These are phyloP conservation scores for Timandra comae DNA, from an alignment of 2,888 invertebrate genomes.

Conservation along the genomic window DNA sequence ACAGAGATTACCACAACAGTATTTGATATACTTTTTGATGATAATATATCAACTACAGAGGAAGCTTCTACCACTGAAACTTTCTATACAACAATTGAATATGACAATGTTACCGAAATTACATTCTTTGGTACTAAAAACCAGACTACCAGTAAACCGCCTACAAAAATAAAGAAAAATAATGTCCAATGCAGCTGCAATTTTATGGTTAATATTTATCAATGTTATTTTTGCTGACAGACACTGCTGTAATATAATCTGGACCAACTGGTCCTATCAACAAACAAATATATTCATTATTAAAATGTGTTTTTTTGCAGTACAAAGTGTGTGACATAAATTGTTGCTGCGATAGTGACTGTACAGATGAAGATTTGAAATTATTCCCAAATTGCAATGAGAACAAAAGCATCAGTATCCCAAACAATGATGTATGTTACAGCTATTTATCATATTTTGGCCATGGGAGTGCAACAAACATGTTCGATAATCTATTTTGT, in stretches of 20 bases:
- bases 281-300: too few species aligned
- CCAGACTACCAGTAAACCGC: conserved; percentile 32
- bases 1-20: conserved; percentile 42
- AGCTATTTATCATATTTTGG: conserved; percentile 23
- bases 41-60: conserved; percentile 44
- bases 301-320: conserved; percentile 49
- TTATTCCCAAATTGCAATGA: conserved; percentile 77
- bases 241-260: too few species aligned
- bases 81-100: conserved; percentile 38
- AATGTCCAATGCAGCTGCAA: conserved; percentile 47
- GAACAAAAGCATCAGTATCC: conserved; percentile 5
- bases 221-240: too few species aligned
- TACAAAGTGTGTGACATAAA: conserved; percentile 84
- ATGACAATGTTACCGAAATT: conserved; percentile 59
- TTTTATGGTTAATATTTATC: conserved; percentile 44
- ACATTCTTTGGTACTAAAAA: conserved; percentile 46
- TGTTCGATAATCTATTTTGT: conserved; percentile 50
- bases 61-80: conserved; percentile 40
- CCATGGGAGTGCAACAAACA: conserved; percentile 17
- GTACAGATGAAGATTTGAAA: conserved; percentile 75
- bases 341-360: conserved; percentile 90
- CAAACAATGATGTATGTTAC: conserved; percentile 27
- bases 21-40: conserved; percentile 55
- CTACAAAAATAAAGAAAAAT: conserved; percentile 30
- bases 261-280: too few species aligned